A percentile compares a stretch with the other conserved stretches of the same genome.
These are phyloP conservation scores for Rallus limicola DNA, from an alignment of 2,113 vertebrate species.

Conservation along the genomic window DNA sequence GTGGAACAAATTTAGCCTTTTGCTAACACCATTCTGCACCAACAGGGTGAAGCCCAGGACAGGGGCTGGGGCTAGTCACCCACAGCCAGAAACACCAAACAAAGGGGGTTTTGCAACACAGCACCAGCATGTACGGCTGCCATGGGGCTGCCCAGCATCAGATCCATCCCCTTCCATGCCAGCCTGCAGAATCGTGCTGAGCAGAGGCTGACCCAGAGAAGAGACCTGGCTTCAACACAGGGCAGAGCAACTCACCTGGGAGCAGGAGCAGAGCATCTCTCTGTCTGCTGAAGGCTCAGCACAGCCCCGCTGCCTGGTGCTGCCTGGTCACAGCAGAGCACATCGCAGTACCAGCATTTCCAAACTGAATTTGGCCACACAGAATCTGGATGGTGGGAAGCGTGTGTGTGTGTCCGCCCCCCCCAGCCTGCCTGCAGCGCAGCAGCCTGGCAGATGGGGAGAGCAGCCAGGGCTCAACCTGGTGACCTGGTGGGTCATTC, in stretches of 20 bases:
- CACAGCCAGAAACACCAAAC: not conserved
- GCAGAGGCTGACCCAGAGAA: not conserved
- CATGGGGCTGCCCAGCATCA: not conserved
- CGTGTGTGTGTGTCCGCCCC: not conserved
- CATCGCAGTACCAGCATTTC: fast-evolving
- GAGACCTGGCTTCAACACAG: not conserved
- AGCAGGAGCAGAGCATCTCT: not conserved
- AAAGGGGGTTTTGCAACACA: too few relatives aligned
- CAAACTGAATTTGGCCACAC: not conserved
- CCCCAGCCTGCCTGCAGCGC: not conserved
- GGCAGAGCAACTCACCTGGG: not conserved
- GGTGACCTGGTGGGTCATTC: not conserved
- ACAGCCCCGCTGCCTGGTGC: not conserved
- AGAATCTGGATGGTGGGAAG: not conserved
- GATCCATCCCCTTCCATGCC: not conserved
- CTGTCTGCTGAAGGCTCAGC: not conserved
- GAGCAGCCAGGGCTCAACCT: not conserved
- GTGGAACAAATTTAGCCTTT: not conserved
- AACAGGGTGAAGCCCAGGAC: not conserved
- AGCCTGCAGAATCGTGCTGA: not conserved
- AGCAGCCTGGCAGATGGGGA: not conserved
- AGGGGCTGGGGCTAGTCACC: not conserved
- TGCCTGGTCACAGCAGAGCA: not conserved
- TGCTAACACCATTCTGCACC: not conserved
- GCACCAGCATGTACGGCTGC: not conserved